Base-by-base conservation (phyloP, 1,140 invertebrate genomes). In the Scaptomyza montana region DNA sequence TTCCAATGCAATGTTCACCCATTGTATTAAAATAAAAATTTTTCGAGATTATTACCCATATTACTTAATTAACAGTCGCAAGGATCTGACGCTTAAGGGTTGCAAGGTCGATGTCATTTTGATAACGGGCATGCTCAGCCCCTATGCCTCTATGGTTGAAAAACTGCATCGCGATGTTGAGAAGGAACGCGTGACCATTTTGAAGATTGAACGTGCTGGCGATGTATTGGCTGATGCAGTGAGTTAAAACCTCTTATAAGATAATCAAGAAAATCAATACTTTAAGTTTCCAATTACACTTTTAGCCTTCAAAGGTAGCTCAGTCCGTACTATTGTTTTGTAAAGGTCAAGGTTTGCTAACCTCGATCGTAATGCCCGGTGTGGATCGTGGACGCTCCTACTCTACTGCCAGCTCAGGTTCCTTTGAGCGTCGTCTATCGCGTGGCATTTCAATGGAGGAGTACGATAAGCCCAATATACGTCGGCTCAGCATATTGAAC, bases 221-320 rank as follows among this genome's bases (percentile, higher is more conserved):
- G 96, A 97, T 92, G 96, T 97, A 28, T 93, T 97, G 49, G 93
- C 94, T 67, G 96, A 97, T 93, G 95, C 96, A 67, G 96, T 96
- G 89, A 94, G 93, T 73, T 54, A 16, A 36, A 9, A 5, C 0
- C 1, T 43, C 0, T 47, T 46, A 45, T 50, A 3, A 8, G 43
- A 5, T 10, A 12, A 63, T 19, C 3, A 33, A 39, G 0, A 43
- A 4, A 12, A 43, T 25, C 21, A 3, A 13, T 33, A 41, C 1
- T 30, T 36, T 41, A 28, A 45, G 25, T 13, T 36, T 7, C 12
- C 1, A 9, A n/a, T 68, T 41, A 12, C 3, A 47, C 54, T 92
- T 92, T 6, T 92, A 97, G 95, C 96, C 96, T 8, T 95, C 95
- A 2, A 96, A 96, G 89, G 94, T 97, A 16, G 95, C 96, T 16